A percentile compares a stretch with the other conserved stretches of the same genome.
Evolutionary conservation across 2,113 vertebrate species (phyloP).

Genomic region (Lepisosteus oculatus): DNA sequence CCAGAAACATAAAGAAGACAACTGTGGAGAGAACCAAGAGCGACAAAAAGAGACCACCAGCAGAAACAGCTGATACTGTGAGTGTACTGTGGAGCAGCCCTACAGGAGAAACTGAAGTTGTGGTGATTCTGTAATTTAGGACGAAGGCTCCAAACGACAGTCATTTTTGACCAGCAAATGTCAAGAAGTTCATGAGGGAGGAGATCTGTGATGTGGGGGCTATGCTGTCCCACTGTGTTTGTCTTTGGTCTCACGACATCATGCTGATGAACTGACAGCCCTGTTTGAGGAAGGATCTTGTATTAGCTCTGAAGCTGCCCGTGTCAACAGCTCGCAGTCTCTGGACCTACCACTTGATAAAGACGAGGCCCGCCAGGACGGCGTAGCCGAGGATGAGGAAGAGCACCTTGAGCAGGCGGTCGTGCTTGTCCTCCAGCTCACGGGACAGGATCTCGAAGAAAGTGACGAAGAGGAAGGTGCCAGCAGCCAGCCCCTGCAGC

Average conservation of each 20-base stretch:
- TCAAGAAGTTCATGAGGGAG: too few species aligned
- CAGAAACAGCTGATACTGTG: too few species aligned
- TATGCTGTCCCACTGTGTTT: not conserved
- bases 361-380: conserved; percentile 69
- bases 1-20: too few species aligned
- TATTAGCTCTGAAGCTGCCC: not conserved
- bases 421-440: conserved; percentile 83
- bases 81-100: too few species aligned
- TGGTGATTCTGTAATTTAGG: too few species aligned
- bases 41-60: too few species aligned
- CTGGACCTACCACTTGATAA: conserved; percentile 77
- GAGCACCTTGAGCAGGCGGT: conserved; percentile 85
- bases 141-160: too few species aligned
- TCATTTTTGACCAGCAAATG: too few species aligned
- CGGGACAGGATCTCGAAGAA: conserved; percentile 87
- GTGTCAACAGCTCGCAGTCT: not conserved
- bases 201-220: too few species aligned
- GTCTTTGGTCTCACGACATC: not conserved
- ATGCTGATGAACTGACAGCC: conserved; percentile 17
- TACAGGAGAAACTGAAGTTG: too few species aligned
- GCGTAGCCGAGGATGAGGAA: conserved; percentile 84
- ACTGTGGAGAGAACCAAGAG: too few species aligned
- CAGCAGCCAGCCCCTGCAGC: conserved; percentile 80
- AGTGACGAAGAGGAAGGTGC: conserved; percentile 88
- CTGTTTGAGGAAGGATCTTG: not conserved